Base-by-base conservation (phyloP, 2,797 vertebrate species). In the Takifugu ocellatus region DNA sequence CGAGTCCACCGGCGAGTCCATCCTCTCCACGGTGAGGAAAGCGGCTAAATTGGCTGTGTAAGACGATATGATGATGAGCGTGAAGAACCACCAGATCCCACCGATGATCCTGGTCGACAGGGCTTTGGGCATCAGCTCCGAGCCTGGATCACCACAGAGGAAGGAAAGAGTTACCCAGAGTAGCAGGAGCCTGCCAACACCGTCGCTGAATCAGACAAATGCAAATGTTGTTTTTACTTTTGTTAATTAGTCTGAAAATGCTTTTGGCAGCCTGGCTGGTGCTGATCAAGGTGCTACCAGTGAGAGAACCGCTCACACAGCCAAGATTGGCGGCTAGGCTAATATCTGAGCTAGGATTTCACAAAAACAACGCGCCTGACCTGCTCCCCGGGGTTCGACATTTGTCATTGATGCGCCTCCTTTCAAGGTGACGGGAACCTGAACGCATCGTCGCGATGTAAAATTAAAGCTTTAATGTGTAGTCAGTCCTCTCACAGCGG, bases 1-100 rank as follows among this genome's bases (percentile, higher is more conserved):
- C 0, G 97, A 99, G 85, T 97, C 96, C 15, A 99, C 94, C 10
- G 95, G 93, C 0, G 96, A 96, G 25, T 99, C 97, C 97, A 98
- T 99, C 58, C 97, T 92, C 85, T 98, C 97, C 65, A 99, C 96
- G 0, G 94, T 99, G 66, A 99, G 93, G 68, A 99, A 98, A 68
- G 97, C 97, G 0, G 97, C 96, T 31, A 99, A 84, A 86, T 99
- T 99, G 52, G 97, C 96, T 4, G 97, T 98, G 78, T 99, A 99
- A 69, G 97, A 99, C 7, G 97, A 98, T 83, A 99, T 97, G 84
- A 99, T 97, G 84, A 99, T 98, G 25, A 99, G 94, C 0, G 97
- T 99, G 91, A 99, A 99, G 89, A 99, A 99, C 97, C 97, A 99
- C 97, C 97, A 99, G 88, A 99, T 99, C 45, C 96, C 97, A 5